Evolutionary conservation across 2,888 invertebrate genomes (phyloP).

Genomic region (Oxystoma pomonae): DNA sequence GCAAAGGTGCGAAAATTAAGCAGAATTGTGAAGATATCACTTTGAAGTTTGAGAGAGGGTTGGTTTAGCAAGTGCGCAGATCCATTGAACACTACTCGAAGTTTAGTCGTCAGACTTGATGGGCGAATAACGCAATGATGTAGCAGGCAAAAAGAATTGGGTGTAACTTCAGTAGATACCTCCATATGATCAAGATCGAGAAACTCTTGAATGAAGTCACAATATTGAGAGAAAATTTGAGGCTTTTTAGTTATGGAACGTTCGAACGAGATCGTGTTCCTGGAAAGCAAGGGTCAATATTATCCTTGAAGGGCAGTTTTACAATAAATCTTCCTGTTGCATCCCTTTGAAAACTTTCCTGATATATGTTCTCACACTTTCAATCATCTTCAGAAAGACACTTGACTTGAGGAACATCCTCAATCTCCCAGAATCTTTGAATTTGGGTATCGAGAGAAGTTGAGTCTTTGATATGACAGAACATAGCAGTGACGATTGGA

Average conservation of each 20-base stretch:
- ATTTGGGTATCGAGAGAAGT: too few relatives aligned
- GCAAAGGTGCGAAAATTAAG: too few relatives aligned
- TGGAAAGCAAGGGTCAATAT: neutral
- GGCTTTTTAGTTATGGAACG: neutral
- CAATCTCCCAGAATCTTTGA: neutral
- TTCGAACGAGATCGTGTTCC: neutral
- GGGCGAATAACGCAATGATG: neutral
- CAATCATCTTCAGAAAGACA: neutral
- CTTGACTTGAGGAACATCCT: neutral
- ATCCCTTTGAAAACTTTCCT: neutral
- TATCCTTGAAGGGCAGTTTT: neutral
- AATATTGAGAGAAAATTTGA: neutral
- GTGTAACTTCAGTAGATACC: neutral
- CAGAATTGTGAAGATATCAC: too few relatives aligned
- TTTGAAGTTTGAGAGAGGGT: neutral
- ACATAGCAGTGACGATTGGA: too few relatives aligned
- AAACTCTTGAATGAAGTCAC: neutral
- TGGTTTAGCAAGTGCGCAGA: neutral
- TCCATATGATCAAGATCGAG: neutral
- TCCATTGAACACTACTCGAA: neutral
- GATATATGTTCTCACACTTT: neutral
- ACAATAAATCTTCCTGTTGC: neutral
- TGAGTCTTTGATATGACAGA: too few relatives aligned
- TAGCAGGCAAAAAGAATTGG: neutral
- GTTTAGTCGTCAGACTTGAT: neutral